These are phyloP conservation scores for Hanleya hanleyi DNA, from an alignment of 2,888 invertebrate species.

Conservation along the genomic window DNA sequence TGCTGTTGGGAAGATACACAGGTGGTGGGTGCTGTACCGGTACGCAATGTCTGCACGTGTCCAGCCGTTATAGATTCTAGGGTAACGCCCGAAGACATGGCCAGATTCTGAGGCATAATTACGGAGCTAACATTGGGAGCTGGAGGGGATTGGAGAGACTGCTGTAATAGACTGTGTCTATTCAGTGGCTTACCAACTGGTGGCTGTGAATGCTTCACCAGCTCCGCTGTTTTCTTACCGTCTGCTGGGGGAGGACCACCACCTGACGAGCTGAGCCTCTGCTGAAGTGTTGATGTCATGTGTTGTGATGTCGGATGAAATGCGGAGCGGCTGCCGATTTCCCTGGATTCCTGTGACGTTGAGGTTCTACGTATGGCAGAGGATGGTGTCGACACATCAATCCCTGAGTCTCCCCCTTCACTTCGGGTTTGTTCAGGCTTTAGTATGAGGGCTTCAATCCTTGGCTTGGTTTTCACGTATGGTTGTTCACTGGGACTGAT, in stretches of 20 bases:
- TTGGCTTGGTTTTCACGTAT: slow-evolving; percentile 30
- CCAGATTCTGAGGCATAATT: not conserved
- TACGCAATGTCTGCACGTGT: not conserved
- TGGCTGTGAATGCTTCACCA: not conserved
- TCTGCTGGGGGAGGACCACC: not conserved
- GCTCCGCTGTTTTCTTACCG: not conserved
- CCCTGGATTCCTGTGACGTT: slow-evolving; percentile 9
- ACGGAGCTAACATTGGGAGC: slow-evolving; percentile 1
- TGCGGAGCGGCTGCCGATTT: slow-evolving; percentile 20
- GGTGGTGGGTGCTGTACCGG: not conserved
- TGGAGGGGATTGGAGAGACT: not conserved
- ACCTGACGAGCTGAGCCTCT: slow-evolving; percentile 38
- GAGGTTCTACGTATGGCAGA: not conserved
- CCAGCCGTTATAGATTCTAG: not conserved
- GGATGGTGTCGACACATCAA: slow-evolving; percentile 56
- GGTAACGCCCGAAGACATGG: not conserved
- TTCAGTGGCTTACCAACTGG: not conserved
- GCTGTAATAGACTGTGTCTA: not conserved
- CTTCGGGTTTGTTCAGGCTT: slow-evolving; percentile 55
- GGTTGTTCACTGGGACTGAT: slow-evolving; percentile 8
- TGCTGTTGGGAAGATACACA: not conserved
- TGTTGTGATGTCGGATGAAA: slow-evolving; percentile 32
- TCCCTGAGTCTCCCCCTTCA: slow-evolving; percentile 61
- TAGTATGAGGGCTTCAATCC: slow-evolving; percentile 31
- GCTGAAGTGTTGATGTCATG: slow-evolving; percentile 46